These are phyloP conservation scores for Scalopus aquaticus DNA, from an alignment of 2,113 vertebrate genomes.

Conservation along the genomic window DNA sequence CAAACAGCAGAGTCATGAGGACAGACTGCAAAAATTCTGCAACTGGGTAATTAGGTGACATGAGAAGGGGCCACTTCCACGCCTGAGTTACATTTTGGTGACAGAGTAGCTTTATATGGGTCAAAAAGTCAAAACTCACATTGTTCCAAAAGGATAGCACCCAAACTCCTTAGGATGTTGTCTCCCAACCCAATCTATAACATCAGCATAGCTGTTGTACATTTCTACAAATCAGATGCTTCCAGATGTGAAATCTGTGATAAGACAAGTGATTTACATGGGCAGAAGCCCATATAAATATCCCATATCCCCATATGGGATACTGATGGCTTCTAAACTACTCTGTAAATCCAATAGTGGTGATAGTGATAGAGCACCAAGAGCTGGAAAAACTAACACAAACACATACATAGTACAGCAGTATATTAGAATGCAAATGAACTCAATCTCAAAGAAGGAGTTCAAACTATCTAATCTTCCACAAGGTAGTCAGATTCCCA, in stretches of 20 bases:
- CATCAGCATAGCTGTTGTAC: not conserved
- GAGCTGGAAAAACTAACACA: not conserved
- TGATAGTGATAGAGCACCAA: not conserved
- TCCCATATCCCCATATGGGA: no score
- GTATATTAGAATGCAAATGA: not conserved
- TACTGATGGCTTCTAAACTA: not conserved
- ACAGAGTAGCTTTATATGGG: not conserved
- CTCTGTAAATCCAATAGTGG: not conserved
- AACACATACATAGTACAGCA: fast-evolving
- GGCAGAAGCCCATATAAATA: no score
- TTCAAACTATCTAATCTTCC: not conserved
- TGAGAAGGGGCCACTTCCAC: not conserved
- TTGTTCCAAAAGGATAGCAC: not conserved
- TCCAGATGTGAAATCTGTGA: not conserved
- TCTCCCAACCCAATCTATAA: not conserved
- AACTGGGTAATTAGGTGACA: not conserved
- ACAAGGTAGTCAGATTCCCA: not conserved
- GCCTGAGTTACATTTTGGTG: not conserved
- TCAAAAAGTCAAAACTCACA: not conserved
- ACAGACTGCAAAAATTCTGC: not conserved
- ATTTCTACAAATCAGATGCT: not conserved
- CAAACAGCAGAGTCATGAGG: not conserved
- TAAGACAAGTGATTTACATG: not conserved
- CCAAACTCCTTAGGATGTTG: not conserved
- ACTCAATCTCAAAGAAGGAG: not conserved